phyloP scores from a whole-genome alignment of 2,113 vertebrate genomes.

The mouse (Mus musculus) region GRCm39 chrX:14415501-14416000 shows the following conservation, averaged over 20 bases:
- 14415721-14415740: neutral
- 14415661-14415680: too few relatives aligned
- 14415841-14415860: neutral
- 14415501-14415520: too few relatives aligned
- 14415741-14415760: neutral
- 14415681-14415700: too few relatives aligned
- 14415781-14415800: neutral
- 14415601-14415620: too few relatives aligned
- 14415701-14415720: too few relatives aligned
- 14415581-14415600: too few relatives aligned
- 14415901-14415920: neutral
- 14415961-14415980: neutral
- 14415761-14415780: neutral
- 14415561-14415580: too few relatives aligned
- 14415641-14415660: too few relatives aligned
- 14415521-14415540: too few relatives aligned
- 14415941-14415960: neutral
- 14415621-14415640: too few relatives aligned
- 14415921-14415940: rapidly evolving
- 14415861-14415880: neutral
- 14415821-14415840: neutral
- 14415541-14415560: too few relatives aligned
- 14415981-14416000: neutral
- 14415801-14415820: neutral
- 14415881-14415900: neutral